Evolutionary conservation across 1,140 invertebrate species (phyloP).

Genomic region (Drosophila erecta): DNA sequence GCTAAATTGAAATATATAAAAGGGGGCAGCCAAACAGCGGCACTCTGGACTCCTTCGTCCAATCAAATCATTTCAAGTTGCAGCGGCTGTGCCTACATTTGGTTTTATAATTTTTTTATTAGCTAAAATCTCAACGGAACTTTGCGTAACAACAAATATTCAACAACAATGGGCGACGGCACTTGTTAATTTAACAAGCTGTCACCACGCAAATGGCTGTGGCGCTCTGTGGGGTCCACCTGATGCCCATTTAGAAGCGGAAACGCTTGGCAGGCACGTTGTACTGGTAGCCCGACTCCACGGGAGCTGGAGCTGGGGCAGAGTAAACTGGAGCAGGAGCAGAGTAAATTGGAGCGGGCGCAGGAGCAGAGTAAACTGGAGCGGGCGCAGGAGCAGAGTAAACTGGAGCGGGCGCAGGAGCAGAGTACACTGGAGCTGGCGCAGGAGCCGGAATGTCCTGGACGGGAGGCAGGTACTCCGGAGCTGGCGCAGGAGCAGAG

Average conservation of each 20-base stretch:
- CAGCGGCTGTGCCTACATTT: slow-evolving; percentile 44
- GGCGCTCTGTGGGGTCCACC: slow-evolving; percentile 9
- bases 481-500: slow-evolving; percentile 42
- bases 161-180: slow-evolving; percentile 60
- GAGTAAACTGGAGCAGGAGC: slow-evolving; percentile 35
- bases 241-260: slow-evolving; percentile 66
- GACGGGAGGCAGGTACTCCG: slow-evolving; percentile 57
- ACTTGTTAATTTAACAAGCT: slow-evolving; percentile 75
- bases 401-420: slow-evolving; percentile 36
- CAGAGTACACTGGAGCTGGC: slow-evolving; percentile 38
- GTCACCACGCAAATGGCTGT: slow-evolving; percentile 19
- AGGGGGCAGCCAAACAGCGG: slow-evolving; percentile 4
- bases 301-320: slow-evolving; percentile 37
- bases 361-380: slow-evolving; percentile 45
- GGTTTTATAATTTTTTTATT: slow-evolving; percentile 60
- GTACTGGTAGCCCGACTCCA: slow-evolving; percentile 68
- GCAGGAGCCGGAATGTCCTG: slow-evolving; percentile 57
- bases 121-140: slow-evolving; percentile 79
- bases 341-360: slow-evolving; percentile 32
- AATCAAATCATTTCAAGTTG: slow-evolving; percentile 17
- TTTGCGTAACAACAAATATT: slow-evolving; percentile 79
- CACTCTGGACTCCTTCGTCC: slow-evolving; percentile 1
- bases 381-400: slow-evolving; percentile 37
- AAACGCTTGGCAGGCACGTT: slow-evolving; percentile 76
- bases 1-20: slow-evolving; percentile 21